Conservation (phyloP, 2,797 vertebrate genomes). For the Neosilurus mollespiculum region DNA sequence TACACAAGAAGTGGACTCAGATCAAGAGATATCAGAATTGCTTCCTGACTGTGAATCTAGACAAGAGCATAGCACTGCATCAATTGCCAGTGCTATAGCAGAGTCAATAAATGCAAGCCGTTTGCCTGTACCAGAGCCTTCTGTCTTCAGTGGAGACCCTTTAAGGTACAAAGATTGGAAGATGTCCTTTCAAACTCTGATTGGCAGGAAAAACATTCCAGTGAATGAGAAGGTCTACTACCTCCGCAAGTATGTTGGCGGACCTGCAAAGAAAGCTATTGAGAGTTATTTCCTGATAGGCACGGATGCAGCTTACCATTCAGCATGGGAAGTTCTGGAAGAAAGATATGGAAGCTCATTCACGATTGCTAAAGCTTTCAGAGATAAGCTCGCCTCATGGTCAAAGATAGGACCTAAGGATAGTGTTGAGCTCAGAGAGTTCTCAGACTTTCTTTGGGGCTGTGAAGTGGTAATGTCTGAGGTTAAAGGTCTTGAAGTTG, state of each 20-base stretch:
- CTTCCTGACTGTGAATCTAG: not conserved
- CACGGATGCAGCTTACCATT: constrained; percentile 28
- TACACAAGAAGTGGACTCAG: constrained; percentile 44
- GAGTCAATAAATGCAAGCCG: constrained; percentile 39
- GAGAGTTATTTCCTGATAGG: constrained; percentile 41
- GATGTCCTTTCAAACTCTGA: constrained; percentile 49
- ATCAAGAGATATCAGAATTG: constrained; percentile 43
- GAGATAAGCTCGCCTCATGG: constrained; percentile 48
- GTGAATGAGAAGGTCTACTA: constrained; percentile 47
- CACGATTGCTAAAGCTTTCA: constrained; percentile 43
- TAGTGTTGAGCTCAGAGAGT: constrained; percentile 44
- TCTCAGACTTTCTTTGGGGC: constrained; percentile 48
- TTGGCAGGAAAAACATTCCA: constrained; percentile 43
- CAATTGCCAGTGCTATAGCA: constrained; percentile 28
- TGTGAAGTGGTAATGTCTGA: constrained; percentile 47
- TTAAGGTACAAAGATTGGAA: constrained; percentile 45
- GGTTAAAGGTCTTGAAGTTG: constrained; percentile 39
- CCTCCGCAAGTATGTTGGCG: constrained; percentile 42
- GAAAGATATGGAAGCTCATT: constrained; percentile 52
- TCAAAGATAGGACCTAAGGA: constrained; percentile 48
- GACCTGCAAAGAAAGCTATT: constrained; percentile 39
- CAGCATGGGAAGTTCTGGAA: constrained; percentile 39
- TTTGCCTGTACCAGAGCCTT: constrained; percentile 45
- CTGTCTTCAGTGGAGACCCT: constrained; percentile 41
- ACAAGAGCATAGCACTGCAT: not conserved